Base-by-base conservation (phyloP, 2,113 vertebrate species). In the Cavia porcellus region DNA sequence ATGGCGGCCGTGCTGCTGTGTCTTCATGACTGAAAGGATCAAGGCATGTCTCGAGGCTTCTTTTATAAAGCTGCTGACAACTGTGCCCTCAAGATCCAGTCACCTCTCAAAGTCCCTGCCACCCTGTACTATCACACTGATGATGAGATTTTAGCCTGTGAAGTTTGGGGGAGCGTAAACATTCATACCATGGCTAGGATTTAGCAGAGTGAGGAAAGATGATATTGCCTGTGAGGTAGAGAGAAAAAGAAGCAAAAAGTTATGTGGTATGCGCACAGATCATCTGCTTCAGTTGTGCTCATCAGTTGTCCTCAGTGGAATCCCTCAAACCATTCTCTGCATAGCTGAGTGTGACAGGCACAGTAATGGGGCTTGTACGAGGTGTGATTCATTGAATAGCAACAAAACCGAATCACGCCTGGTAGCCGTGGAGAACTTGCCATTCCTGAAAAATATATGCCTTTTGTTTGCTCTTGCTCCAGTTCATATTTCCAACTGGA, bases 391-490 rank as follows among this genome's bases (percentile, higher is more conserved):
- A 77, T 86, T 74, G 64, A 85, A 50, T 62, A 68, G 57, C 83
- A 68, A 50, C 86, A 59, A 52, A 52, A 22, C 50, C 82, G 42
- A 11, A 30, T 94, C 11, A 32, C 91, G 22, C 55, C 28, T 92
- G 32, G 25, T 92, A 11, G 68, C 28, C 45, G 66, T 32, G 0
- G 72, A 82, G 59, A 91, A 88, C 89, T 82, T 88, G n/a, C 45
- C 59, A 32, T 85, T 94, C 84, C 24, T 61, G 59, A 86, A 85
- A 93, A 86, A 57, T 86, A 62, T 72, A 7, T 80, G 32, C 47
- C 11, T 42, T 72, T 92, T 88, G 62, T 95, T 94, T 90, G 75
- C 59, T 74, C 91, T 93, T 62, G 74, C 10, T 86, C 24, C 13
- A 91, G 35, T 90, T 96, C 66, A 24, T 93, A 72, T 45, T 93